Evolutionary conservation across 2,797 vertebrate genomes (phyloP).

Genomic region (Limosa lapponica): DNA sequence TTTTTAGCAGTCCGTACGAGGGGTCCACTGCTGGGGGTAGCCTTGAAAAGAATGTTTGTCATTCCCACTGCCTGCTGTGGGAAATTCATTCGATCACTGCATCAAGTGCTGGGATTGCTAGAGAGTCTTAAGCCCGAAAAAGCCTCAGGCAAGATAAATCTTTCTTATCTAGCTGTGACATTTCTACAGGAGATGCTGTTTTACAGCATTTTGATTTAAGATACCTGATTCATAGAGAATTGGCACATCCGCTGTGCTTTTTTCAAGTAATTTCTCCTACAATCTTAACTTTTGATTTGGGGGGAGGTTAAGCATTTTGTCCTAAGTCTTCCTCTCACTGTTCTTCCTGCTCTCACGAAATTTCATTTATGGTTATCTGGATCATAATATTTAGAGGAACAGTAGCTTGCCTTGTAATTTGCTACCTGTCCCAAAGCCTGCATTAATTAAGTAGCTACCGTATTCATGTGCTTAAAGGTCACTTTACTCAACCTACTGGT

Average conservation of each 20-base stretch:
- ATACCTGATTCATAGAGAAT: background rate
- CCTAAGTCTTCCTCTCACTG: background rate
- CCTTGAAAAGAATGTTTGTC: conserved; percentile 33
- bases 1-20: background rate
- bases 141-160: background rate
- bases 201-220: background rate
- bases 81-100: background rate
- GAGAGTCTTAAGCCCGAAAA: background rate
- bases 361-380: background rate
- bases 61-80: background rate
- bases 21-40: background rate
- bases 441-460: background rate
- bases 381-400: background rate
- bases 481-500: background rate
- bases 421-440: background rate
- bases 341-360: background rate
- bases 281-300: background rate
- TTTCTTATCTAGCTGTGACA: background rate
- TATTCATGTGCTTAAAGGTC: background rate
- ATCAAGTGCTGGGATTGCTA: background rate
- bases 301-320: background rate
- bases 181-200: background rate
- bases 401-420: background rate
- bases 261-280: background rate
- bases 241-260: background rate